Evolutionary conservation across 2,888 invertebrate species (phyloP).

Genomic region (Drosophila nigricruria): DNA sequence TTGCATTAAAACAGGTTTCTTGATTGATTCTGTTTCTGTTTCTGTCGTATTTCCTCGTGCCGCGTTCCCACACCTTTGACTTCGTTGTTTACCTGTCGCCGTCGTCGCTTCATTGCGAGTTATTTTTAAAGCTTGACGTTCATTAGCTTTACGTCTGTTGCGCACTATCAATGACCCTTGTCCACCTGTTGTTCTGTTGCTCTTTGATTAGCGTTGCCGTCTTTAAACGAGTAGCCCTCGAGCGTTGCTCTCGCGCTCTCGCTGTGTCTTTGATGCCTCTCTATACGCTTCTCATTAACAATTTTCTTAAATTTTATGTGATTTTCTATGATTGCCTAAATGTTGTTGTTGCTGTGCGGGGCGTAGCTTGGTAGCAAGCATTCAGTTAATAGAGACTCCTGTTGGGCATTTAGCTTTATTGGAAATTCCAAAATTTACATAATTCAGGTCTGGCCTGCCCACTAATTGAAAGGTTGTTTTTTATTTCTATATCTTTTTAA

Average conservation of each 20-base stretch:
- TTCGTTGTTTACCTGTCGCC: slow-evolving; percentile 37
- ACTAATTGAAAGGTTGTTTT: slow-evolving; percentile 53
- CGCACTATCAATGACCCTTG: slow-evolving; percentile 44
- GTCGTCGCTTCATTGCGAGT: slow-evolving; percentile 29
- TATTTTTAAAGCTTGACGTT: slow-evolving; percentile 62
- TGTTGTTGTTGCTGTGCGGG: neutral
- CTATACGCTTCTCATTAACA: slow-evolving; percentile 2
- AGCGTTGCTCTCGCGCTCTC: neutral
- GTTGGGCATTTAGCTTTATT: slow-evolving; percentile 25
- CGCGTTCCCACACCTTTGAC: slow-evolving; percentile 58
- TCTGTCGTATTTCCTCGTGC: slow-evolving; percentile 24
- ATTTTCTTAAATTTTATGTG: slow-evolving; percentile 25
- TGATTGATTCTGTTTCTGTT: slow-evolving; percentile 32
- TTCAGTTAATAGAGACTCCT: slow-evolving; percentile 23
- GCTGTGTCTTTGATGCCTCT: too few relatives aligned
- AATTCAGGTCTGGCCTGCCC: slow-evolving; percentile 23
- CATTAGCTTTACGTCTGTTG: slow-evolving; percentile 54
- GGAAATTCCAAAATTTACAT: slow-evolving; percentile 36
- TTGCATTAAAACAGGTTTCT: slow-evolving; percentile 63
- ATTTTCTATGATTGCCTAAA: slow-evolving; percentile 39
- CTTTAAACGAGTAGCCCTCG: slow-evolving; percentile 17
- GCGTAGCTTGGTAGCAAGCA: slow-evolving; percentile 35
- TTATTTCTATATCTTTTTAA: slow-evolving; percentile 17
- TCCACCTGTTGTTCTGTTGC: slow-evolving; percentile 37
- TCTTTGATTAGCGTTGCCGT: slow-evolving; percentile 49